Evolutionary conservation across 2,888 invertebrate species (phyloP), one percentile per base, ranked within the genome.

Genomic region (Nephrotoma appendiculata): DNA sequence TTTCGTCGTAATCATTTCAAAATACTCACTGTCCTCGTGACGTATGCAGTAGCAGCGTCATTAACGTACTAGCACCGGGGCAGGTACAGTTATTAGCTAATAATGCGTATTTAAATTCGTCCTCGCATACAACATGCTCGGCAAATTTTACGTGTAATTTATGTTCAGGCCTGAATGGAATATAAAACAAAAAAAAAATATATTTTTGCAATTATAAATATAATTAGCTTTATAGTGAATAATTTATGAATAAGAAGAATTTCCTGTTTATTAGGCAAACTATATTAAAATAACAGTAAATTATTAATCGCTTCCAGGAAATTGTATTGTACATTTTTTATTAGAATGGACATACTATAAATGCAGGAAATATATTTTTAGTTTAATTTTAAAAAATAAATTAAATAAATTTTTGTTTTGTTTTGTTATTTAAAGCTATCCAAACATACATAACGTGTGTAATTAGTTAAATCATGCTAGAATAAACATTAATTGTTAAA

Each of bases 131-230:
- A 15, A 99, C 98, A 91, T 97, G 98, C 91, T 99, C 99, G 71
- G 99, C 99, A 92, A 99, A 99, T 92, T 99, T 98, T 85, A 99
- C 99, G 92, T 99, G 99, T 89, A 99, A 94, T 91, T 99, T 99
- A 92, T 99, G 99, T 92, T 99, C 99, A 86, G 99, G 98, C 90
- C 98, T 94, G 87, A 6, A 41, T 31, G n/a, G 31, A 31, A 83
- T 57, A 12, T 31, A 84, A 42, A 42, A 41, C 12, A 7, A 1
- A 9, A 42, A 42, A 84, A 2, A 42, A n/a, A 84, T 6, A 42
- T 19, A 6, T 19, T 12, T 48, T 48, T 12, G 12, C 44, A 44
- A 44, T 44, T 9, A 44, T 9, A 44, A 44, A 6, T 44, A 44
- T 44, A 44, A 1, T 15, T 52, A 15, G 52, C 6, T 15, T 15